phyloP scores from a whole-genome alignment of 1,140 invertebrate species.

The Eriosoma lanigerum region DNA sequence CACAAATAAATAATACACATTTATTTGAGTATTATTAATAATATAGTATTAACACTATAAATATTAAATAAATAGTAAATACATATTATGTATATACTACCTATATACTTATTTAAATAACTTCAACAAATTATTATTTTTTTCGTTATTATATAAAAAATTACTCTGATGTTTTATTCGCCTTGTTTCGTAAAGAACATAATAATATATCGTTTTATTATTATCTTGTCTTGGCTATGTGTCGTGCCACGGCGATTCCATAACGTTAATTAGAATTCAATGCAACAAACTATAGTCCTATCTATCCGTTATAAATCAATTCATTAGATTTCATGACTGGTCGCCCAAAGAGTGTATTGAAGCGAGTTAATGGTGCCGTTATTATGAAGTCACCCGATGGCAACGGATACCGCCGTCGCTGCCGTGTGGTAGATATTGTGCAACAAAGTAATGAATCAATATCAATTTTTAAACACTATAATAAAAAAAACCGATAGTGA shows the following conservation, averaged over 20 bases:
- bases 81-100: too few species aligned
- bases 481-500: slow-evolving; percentile 10
- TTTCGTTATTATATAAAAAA: too few species aligned
- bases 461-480: slow-evolving; percentile 33
- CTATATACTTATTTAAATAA: too few species aligned
- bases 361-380: slow-evolving; percentile 32
- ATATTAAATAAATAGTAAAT: too few species aligned
- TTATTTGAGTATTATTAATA: too few species aligned
- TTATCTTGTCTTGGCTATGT: too few species aligned
- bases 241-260: not conserved
- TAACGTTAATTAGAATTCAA: slow-evolving; percentile 33
- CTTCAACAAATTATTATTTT: too few species aligned
- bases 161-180: too few species aligned
- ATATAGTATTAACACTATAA: too few species aligned
- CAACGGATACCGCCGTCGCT: slow-evolving; percentile 5
- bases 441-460: slow-evolving; percentile 30
- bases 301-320: slow-evolving; percentile 28
- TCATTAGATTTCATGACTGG: slow-evolving; percentile 47
- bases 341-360: slow-evolving; percentile 40
- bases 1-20: too few species aligned
- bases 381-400: slow-evolving; percentile 40
- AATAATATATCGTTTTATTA: too few species aligned
- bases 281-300: not conserved
- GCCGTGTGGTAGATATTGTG: slow-evolving; percentile 20
- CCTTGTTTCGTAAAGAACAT: too few species aligned